Evolutionary conservation across 2,797 vertebrate species (phyloP), one percentile per base, ranked within the genome.

Genomic region (Smutsia gigantea): DNA sequence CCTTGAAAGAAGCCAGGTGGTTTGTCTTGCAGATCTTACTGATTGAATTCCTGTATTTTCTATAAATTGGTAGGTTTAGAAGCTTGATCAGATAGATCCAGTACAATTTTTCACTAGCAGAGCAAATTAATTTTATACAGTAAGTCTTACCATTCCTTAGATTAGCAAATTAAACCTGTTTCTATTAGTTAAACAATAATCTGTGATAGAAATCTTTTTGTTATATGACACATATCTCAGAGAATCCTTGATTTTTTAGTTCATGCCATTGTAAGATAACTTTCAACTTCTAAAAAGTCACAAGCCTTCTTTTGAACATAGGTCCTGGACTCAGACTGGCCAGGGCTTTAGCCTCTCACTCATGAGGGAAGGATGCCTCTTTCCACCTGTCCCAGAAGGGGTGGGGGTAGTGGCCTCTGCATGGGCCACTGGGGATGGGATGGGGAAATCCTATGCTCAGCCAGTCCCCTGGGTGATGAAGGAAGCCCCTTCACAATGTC

Each of bases 401-500:
- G 42, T 10, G n/a, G 13, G 2, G 1, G 39, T 0, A 2, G 51
- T 31, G 21, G 19, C 37, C 37, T 19, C 15, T 27, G 39, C 11
- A 19, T 6, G 31, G 14, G 23, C 49, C 11, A 7, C 19, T 61
- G 59, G 25, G 7, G 57, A 25, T 6, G 46, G 13, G 21, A 3
- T 0, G 18, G 46, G 13, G 17, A 61, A 53, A 12, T 4, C 27
- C 1, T 25, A 7, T 31, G 7, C 25, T 31, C n/a, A 14, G 23
- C 17, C 49, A n/a, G 10, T 2, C 7, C 79, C 51, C 15, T 1
- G 11, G 25, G 15, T 68, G 3, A 5, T 8, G 0, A 6, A 37
- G 13, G 37, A 37, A 42, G 55, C 13, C 2, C 34, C 53, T 3
- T 19, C 13, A 7, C 12, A 0, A 6, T 4, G 0, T 25, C n/a